Percentiles rank a stretch among this genome's conserved stretches.
These are phyloP conservation scores for Zaprionus lineosus DNA, from an alignment of 2,888 invertebrate genomes.

Conservation along the genomic window DNA sequence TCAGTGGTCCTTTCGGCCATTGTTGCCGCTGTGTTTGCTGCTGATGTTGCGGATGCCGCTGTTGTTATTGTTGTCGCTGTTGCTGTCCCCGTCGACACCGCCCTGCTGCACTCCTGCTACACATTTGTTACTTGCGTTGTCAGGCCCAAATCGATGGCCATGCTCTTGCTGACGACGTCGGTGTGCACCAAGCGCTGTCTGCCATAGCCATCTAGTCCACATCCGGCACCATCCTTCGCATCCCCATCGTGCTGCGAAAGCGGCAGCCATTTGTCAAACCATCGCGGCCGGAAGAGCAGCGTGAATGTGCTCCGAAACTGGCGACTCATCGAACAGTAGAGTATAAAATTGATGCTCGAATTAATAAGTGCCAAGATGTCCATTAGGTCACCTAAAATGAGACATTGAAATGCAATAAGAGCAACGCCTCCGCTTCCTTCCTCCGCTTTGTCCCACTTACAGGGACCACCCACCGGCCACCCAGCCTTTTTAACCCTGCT, in stretches of 20 bases:
- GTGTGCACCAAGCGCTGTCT: slow-evolving; percentile 67
- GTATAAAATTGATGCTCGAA: slow-evolving; percentile 95
- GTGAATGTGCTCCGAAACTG: slow-evolving; percentile 93
- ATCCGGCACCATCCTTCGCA: slow-evolving; percentile 39
- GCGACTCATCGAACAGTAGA: slow-evolving; percentile 96
- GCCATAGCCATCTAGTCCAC: slow-evolving; percentile 59
- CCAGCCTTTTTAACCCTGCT: too few species aligned
- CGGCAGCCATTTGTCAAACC: slow-evolving; percentile 83
- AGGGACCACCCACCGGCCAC: too few species aligned
- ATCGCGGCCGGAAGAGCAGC: slow-evolving; percentile 88
- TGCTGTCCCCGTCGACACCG: slow-evolving; percentile 45
- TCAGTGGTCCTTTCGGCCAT: slow-evolving; percentile 46
- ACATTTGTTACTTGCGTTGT: slow-evolving; percentile 83
- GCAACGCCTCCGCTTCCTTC: neutral
- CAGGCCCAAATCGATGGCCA: slow-evolving; percentile 72
- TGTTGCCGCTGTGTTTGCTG: slow-evolving; percentile 20
- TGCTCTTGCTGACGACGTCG: slow-evolving; percentile 74
- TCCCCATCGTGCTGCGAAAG: slow-evolving; percentile 79
- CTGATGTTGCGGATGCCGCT: slow-evolving; percentile 20
- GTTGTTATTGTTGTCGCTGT: slow-evolving; percentile 31
- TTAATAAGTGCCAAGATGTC: slow-evolving; percentile 95
- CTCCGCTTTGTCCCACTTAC: too few species aligned
- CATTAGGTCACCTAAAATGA: slow-evolving; percentile 89
- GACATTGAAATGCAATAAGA: slow-evolving; percentile 39
- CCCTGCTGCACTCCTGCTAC: slow-evolving; percentile 80